These are phyloP conservation scores for Cryptocephalus moraei DNA, from an alignment of 2,888 invertebrate genomes.

Conservation along the genomic window DNA sequence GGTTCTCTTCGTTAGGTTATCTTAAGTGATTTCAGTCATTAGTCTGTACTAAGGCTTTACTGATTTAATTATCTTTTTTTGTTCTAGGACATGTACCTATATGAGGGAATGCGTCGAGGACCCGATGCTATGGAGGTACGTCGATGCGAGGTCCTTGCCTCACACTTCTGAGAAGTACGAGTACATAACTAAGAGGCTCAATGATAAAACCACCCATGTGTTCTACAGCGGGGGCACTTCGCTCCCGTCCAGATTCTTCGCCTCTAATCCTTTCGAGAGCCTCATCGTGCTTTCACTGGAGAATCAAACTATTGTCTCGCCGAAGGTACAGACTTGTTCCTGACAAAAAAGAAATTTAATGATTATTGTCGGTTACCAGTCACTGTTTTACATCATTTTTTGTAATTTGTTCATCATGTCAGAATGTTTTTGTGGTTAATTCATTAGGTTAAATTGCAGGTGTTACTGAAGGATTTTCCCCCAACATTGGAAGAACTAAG, in stretches of 20 bases:
- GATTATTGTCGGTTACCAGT: too few relatives aligned
- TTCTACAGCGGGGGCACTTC: conserved; percentile 12
- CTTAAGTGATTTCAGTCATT: background rate
- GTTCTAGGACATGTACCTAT: conserved; percentile 24
- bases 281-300: conserved; percentile 31
- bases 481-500: conserved; percentile 49
- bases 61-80: background rate
- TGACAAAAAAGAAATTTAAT: too few relatives aligned
- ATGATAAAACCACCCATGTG: conserved; percentile 21
- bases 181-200: conserved; percentile 23
- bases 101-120: conserved; percentile 26
- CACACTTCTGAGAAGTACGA: conserved; percentile 24
- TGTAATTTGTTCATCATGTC: too few relatives aligned
- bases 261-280: conserved; percentile 11
- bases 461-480: conserved; percentile 55
- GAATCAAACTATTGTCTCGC: conserved; percentile 27
- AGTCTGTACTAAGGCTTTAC: background rate
- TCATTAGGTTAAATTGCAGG: conserved; percentile 37
- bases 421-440: too few relatives aligned
- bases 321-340: conserved; percentile 13
- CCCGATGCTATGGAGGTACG: conserved; percentile 25
- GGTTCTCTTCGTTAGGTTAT: conserved; percentile 1
- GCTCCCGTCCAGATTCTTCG: too few relatives aligned
- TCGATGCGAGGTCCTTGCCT: conserved; percentile 26
- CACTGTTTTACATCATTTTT: too few relatives aligned